Conservation (phyloP, 2,888 invertebrate genomes). For the Orchestes rusci region DNA sequence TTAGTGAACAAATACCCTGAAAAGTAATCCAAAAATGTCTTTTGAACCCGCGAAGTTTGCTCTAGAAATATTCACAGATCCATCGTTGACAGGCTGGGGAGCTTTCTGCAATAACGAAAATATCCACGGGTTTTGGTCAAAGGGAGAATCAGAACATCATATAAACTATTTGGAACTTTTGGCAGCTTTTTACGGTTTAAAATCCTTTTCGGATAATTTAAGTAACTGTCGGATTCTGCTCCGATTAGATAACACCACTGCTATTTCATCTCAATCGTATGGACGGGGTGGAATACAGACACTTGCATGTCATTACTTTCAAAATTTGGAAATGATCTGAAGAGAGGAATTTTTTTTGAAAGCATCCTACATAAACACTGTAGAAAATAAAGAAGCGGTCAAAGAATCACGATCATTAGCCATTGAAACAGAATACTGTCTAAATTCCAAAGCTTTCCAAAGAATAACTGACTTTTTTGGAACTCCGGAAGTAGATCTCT, state of each 20-base stretch:
- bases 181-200: slow-evolving; percentile 9
- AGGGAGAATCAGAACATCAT: not conserved
- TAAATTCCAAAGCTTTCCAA: slow-evolving; percentile 8
- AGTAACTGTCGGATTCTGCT: slow-evolving; percentile 9
- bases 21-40: not conserved
- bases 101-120: not conserved
- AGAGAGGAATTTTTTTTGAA: slow-evolving; percentile 16
- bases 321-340: slow-evolving; percentile 25
- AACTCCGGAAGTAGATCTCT: slow-evolving; percentile 24
- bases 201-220: slow-evolving; percentile 10
- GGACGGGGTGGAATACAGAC: slow-evolving; percentile 9
- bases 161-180: slow-evolving; percentile 9
- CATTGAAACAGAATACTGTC: slow-evolving; percentile 19
- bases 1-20: no score
- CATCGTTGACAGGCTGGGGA: not conserved
- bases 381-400: slow-evolving; percentile 18
- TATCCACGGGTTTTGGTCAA: not conserved
- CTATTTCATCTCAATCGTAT: slow-evolving; percentile 12
- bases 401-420: slow-evolving; percentile 9
- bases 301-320: slow-evolving; percentile 8
- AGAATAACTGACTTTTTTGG: slow-evolving; percentile 14
- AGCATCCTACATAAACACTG: slow-evolving; percentile 14
- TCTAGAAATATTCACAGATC: not conserved
- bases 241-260: slow-evolving; percentile 12
- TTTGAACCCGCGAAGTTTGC: not conserved